These are phyloP conservation scores for Apis dorsata DNA, from an alignment of 1,140 invertebrate genomes.

Conservation along the genomic window DNA sequence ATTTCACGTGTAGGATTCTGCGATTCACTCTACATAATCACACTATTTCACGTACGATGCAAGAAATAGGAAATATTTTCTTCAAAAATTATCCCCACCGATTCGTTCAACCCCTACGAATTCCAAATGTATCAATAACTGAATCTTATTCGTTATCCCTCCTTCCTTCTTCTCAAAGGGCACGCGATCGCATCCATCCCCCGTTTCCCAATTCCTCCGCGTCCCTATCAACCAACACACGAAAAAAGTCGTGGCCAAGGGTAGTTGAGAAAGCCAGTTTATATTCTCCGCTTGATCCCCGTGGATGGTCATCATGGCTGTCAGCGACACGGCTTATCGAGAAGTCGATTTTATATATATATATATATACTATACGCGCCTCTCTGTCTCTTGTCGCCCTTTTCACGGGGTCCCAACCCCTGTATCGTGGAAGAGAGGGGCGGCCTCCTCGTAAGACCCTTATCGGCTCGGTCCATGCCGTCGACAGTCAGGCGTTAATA, in stretches of 20 bases:
- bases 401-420: constrained; percentile 50
- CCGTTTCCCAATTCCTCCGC: constrained; percentile 2
- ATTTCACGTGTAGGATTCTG: not conserved
- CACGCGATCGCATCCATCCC: not conserved
- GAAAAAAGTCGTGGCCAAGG: not conserved
- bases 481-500: constrained; percentile 60
- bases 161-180: too few relatives aligned
- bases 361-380: not conserved
- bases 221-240: not conserved
- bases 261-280: not conserved
- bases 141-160: not conserved
- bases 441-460: constrained; percentile 66
- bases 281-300: constrained; percentile 36
- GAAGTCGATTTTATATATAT: constrained; percentile 29
- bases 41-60: not conserved
- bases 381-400: constrained; percentile 50
- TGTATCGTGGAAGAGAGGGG: constrained; percentile 10
- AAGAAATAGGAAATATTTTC: not conserved
- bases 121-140: not conserved
- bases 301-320: constrained; percentile 53
- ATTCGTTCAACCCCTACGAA: not conserved
- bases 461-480: constrained; percentile 69
- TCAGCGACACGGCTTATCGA: constrained; percentile 55
- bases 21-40: not conserved
- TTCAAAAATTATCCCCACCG: too few relatives aligned